A percentile compares a stretch with the other conserved stretches of the same genome.
These are phyloP conservation scores for Rousettus madagascariensis DNA, from an alignment of 2,797 vertebrate species.

Conservation along the genomic window DNA sequence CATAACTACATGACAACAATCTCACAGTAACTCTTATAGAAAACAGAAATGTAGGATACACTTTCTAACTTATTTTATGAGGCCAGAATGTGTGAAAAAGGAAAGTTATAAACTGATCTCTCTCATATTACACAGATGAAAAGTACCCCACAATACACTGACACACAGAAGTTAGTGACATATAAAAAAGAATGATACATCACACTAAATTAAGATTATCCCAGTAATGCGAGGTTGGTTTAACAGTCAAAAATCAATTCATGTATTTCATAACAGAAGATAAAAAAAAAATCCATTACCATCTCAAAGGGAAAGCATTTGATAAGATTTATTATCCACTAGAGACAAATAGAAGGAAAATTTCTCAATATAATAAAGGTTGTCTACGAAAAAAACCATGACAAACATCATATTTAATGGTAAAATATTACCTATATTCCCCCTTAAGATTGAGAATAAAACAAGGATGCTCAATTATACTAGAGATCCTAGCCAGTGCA, in stretches of 20 bases:
- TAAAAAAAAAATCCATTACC: neutral
- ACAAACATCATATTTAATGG: neutral
- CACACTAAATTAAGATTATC: neutral
- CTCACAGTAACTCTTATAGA: neutral
- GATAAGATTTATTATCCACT: neutral
- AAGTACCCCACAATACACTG: neutral
- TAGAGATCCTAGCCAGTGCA: too few species aligned
- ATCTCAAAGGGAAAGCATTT: neutral
- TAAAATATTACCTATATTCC: neutral
- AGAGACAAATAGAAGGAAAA: neutral
- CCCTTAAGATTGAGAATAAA: neutral
- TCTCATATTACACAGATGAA: neutral
- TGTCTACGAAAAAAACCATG: neutral
- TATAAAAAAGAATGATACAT: neutral
- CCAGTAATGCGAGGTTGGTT: neutral
- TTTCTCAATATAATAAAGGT: neutral
- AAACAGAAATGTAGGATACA: neutral
- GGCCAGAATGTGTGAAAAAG: neutral
- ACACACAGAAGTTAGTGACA: neutral
- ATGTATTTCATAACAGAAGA: neutral
- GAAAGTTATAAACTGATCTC: neutral
- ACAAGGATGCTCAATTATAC: neutral
- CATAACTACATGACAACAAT: neutral
- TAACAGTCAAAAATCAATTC: neutral
- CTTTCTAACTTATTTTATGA: neutral